These are phyloP conservation scores for Drosophila sechellia DNA, from an alignment of 1,140 invertebrate species.

Conservation along the genomic window DNA sequence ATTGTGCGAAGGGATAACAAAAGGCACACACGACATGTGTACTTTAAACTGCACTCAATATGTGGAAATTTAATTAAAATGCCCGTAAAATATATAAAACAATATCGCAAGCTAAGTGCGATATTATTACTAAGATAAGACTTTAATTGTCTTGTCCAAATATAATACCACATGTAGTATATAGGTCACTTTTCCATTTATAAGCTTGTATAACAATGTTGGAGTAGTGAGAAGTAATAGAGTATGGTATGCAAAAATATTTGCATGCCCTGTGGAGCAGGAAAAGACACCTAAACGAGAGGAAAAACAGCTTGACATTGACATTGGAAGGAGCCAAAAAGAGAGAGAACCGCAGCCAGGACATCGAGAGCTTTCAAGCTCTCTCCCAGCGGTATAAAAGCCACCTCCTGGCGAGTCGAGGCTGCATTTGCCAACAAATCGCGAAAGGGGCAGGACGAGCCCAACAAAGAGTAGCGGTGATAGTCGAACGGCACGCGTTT, in stretches of 20 bases:
- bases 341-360: constrained; percentile 3
- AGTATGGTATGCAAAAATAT: background rate
- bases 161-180: too few relatives aligned
- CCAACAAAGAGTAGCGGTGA: background rate
- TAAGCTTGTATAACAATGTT: too few relatives aligned
- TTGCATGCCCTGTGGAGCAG: constrained; percentile 1
- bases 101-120: too few relatives aligned
- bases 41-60: too few relatives aligned
- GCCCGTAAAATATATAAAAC: too few relatives aligned
- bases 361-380: constrained; percentile 24
- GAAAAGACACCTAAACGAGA: background rate
- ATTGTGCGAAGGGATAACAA: too few relatives aligned
- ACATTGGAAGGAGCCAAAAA: constrained; percentile 26
- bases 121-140: too few relatives aligned
- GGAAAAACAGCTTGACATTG: constrained; percentile 22
- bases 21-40: too few relatives aligned
- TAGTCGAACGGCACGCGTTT: constrained; percentile 2
- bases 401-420: background rate
- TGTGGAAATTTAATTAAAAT: too few relatives aligned
- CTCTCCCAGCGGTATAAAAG: constrained; percentile 36
- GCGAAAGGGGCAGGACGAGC: background rate
- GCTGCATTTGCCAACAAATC: constrained; percentile 39
- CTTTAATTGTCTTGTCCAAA: too few relatives aligned
- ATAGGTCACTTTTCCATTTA: too few relatives aligned
- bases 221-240: too few relatives aligned